A percentile compares a stretch with the other conserved stretches of the same genome.
phyloP scores from a whole-genome alignment of 2,113 vertebrate species.

The Chunga burmeisteri region DNA sequence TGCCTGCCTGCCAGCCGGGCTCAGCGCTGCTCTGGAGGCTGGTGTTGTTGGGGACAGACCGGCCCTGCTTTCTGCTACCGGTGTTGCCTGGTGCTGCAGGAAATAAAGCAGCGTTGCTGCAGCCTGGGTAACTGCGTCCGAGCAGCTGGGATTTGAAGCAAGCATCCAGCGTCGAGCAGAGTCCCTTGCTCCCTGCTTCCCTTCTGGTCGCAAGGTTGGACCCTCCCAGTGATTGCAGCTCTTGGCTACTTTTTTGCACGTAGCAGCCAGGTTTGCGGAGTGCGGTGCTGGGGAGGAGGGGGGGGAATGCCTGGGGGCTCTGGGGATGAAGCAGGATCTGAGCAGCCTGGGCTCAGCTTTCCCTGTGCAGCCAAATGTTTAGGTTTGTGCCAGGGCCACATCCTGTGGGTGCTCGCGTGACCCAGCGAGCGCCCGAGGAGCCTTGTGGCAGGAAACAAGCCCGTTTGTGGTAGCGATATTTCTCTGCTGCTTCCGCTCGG shows the following conservation, averaged over 20 bases:
- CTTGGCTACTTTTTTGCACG: not conserved
- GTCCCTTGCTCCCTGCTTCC: not conserved
- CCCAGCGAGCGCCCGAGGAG: fast-evolving
- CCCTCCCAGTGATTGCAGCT: not conserved
- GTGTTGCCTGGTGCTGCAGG: not conserved
- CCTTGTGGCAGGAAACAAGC: not conserved
- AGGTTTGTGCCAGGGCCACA: not conserved
- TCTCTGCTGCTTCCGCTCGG: not conserved
- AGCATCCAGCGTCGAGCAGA: not conserved
- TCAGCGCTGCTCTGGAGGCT: not conserved
- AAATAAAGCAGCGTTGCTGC: not conserved
- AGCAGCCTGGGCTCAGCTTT: not conserved
- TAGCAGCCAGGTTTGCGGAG: not conserved
- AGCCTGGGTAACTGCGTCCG: not conserved
- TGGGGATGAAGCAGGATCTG: not conserved
- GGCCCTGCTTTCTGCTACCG: not conserved
- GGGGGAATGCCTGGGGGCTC: not conserved
- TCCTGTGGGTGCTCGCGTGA: fast-evolving
- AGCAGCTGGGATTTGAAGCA: not conserved
- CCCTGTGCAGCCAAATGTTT: not conserved
- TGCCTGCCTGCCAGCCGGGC: not conserved
- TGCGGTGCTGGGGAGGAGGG: fast-evolving
- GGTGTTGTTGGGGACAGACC: fast-evolving
- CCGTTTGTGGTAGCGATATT: not conserved
- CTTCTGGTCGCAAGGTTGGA: not conserved